Conservation (phyloP, 2,797 vertebrate species). For the Semotilus atromaculatus region DNA sequence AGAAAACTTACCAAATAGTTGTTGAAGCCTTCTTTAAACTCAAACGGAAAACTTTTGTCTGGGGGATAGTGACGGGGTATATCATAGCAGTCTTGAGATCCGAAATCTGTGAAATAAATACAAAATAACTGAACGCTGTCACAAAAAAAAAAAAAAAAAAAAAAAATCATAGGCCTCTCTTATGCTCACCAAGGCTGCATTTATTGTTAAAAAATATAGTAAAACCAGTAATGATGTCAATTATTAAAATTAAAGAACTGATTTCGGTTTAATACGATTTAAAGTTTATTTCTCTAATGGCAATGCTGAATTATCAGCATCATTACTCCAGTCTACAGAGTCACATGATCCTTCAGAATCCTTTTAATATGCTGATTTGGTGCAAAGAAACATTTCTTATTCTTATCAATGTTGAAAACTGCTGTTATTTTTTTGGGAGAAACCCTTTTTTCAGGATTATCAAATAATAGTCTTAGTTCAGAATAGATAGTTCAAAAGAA, state of each 20-base stretch:
- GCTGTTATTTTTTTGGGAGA: neutral
- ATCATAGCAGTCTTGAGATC: constrained; percentile 98
- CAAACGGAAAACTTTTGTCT: constrained; percentile 93
- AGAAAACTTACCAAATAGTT: constrained; percentile 92
- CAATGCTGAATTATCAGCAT: neutral
- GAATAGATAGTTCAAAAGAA: neutral
- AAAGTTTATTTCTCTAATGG: neutral
- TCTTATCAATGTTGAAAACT: neutral
- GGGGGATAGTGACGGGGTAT: constrained; percentile 93
- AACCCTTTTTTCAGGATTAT: neutral
- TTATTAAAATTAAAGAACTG: neutral
- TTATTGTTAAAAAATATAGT: neutral
- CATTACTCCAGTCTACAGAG: neutral
- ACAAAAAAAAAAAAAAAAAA: neutral
- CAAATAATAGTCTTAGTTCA: neutral
- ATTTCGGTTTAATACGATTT: neutral
- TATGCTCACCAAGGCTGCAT: neutral
- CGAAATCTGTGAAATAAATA: constrained; percentile 84
- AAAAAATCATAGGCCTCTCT: neutral
- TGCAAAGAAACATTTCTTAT: neutral
- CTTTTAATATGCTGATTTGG: neutral
- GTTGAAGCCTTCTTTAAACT: constrained; percentile 91
- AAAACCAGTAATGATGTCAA: neutral
- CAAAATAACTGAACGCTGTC: constrained; percentile 21
- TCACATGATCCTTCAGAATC: neutral